Conservation (phyloP, 2,888 invertebrate genomes). For the Resseliella maxima region DNA sequence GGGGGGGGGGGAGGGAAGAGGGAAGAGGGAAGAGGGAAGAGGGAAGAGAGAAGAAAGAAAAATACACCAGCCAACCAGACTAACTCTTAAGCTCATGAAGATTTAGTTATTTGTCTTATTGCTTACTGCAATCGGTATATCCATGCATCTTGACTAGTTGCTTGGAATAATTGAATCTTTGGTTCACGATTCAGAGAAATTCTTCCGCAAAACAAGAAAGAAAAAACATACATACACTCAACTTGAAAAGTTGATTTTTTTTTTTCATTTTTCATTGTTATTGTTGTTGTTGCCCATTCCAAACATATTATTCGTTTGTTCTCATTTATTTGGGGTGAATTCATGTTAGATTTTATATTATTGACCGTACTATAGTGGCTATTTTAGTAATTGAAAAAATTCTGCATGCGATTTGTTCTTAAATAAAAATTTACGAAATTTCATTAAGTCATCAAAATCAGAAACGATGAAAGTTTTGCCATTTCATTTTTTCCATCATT, state of each 20-base stretch:
- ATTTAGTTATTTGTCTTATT: constrained; percentile 41
- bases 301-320: not conserved
- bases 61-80: not conserved
- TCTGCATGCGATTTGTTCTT: not conserved
- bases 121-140: not conserved
- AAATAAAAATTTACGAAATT: not conserved
- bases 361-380: not conserved
- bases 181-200: not conserved
- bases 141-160: constrained; percentile 23
- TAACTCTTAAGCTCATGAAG: constrained; percentile 34
- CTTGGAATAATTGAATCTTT: constrained; percentile 43
- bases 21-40: not conserved
- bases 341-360: not conserved
- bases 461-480: not conserved
- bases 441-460: constrained; percentile 26
- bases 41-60: not conserved
- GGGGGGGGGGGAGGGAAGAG: not conserved
- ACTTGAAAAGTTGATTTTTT: not conserved
- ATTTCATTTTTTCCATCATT: not conserved
- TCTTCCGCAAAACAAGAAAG: not conserved
- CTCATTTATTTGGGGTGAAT: not conserved
- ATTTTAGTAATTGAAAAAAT: not conserved
- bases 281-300: not conserved
- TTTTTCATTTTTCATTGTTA: not conserved
- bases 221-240: not conserved